These are phyloP conservation scores for Apis laboriosa DNA, from an alignment of 1,140 invertebrate species.

Conservation along the genomic window DNA sequence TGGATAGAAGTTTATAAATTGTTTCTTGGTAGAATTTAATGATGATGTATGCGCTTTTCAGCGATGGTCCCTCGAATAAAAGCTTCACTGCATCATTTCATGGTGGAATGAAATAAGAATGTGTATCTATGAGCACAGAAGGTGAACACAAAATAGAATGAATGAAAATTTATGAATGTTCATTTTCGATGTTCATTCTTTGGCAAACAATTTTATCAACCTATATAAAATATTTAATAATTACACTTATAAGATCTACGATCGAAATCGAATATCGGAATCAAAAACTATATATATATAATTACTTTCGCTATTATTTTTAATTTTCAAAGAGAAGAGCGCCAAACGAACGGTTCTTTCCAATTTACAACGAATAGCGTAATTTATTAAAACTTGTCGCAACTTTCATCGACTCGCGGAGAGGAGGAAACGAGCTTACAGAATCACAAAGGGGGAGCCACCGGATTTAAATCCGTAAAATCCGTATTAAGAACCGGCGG, in stretches of 20 bases:
- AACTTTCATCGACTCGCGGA: not conserved
- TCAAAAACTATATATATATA: not conserved
- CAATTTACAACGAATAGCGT: not conserved
- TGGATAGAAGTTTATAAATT: not conserved
- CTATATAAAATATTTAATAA: too few species aligned
- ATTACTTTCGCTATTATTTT: not conserved
- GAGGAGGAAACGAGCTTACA: slow-evolving; percentile 1
- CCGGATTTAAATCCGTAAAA: not conserved
- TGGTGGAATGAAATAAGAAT: too few species aligned
- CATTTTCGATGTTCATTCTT: too few species aligned
- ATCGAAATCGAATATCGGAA: not conserved
- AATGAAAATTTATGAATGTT: too few species aligned
- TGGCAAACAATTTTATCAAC: too few species aligned
- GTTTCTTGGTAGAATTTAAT: not conserved
- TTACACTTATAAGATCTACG: not conserved
- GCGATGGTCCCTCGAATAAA: not conserved
- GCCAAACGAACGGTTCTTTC: not conserved
- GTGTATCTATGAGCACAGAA: too few species aligned
- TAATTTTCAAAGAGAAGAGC: not conserved
- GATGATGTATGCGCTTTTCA: not conserved
- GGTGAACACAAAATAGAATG: too few species aligned
- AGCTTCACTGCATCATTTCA: not conserved
- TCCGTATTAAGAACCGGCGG: not conserved
- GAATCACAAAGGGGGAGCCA: not conserved
- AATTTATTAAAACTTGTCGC: slow-evolving; percentile 19